These are phyloP conservation scores for Rousettus leschenaultii DNA, from an alignment of 2,113 vertebrate species.

Conservation along the genomic window DNA sequence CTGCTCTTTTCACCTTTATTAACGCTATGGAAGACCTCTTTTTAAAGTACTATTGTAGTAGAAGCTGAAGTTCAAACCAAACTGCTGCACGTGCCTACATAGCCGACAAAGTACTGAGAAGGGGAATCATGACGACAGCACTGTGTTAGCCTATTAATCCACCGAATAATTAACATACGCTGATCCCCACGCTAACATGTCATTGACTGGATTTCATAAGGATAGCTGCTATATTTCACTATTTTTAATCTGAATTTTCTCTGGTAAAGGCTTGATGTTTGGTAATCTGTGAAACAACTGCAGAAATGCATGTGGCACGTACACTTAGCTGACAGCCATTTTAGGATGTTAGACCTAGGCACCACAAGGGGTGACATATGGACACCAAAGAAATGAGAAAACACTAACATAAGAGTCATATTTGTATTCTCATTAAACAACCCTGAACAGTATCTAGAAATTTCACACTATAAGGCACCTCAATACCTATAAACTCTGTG, in stretches of 20 bases:
- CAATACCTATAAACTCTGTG: not conserved
- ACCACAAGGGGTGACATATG: not conserved
- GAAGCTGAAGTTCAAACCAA: constrained; percentile 44
- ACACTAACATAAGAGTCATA: not conserved
- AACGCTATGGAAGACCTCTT: not conserved
- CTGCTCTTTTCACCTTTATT: constrained; percentile 35
- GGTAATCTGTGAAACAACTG: not conserved
- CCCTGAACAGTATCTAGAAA: not conserved
- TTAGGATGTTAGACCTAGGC: not conserved
- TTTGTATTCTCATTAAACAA: not conserved
- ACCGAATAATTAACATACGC: not conserved
- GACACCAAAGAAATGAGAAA: not conserved
- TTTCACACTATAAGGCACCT: not conserved
- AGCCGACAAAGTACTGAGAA: constrained; percentile 23
- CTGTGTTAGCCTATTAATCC: constrained; percentile 7
- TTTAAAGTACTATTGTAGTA: not conserved
- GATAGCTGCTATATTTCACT: not conserved
- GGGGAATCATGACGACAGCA: constrained; percentile 36
- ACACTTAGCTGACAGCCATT: not conserved
- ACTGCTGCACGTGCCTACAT: not conserved
- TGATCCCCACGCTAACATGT: not conserved
- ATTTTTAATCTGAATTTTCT: constrained; percentile 7
- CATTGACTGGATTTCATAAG: constrained; percentile 11
- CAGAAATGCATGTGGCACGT: not conserved
- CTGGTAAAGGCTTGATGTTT: not conserved